Evolutionary conservation across 1,140 invertebrate species (phyloP).

Genomic region (Andrena cerasifolii): DNA sequence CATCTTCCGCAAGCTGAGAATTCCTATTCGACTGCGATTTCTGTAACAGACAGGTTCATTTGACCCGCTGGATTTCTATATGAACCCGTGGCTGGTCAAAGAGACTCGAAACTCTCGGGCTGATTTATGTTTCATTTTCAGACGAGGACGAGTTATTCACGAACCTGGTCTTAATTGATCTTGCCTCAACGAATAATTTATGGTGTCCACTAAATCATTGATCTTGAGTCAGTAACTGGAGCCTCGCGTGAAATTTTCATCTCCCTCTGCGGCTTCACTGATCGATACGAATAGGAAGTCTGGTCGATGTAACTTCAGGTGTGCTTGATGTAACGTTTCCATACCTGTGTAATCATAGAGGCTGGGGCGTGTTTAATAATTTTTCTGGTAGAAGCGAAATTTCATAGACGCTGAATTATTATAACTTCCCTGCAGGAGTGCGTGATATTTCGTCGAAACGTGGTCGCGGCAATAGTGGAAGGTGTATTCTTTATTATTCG

Average conservation of each 20-base stretch:
- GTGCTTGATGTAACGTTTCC: too few relatives aligned
- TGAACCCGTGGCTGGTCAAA: conserved; percentile 7
- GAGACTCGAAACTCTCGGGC: conserved; percentile 21
- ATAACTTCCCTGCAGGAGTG: too few relatives aligned
- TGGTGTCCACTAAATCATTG: not conserved
- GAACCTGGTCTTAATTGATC: not conserved
- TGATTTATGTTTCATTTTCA: conserved; percentile 27
- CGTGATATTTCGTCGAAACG: too few relatives aligned
- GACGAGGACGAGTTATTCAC: not conserved
- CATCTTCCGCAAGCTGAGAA: conserved; percentile 3
- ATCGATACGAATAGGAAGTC: too few relatives aligned
- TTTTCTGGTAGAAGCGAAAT: too few relatives aligned
- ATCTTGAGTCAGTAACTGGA: not conserved
- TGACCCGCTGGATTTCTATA: conserved; percentile 18
- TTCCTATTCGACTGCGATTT: conserved; percentile 31
- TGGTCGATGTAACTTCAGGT: too few relatives aligned
- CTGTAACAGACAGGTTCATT: conserved; percentile 48
- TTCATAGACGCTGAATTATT: too few relatives aligned
- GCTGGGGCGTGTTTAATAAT: too few relatives aligned
- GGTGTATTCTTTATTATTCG: not conserved
- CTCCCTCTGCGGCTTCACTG: too few relatives aligned
- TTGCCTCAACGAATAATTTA: not conserved
- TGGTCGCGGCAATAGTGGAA: not conserved
- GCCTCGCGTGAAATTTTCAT: too few relatives aligned
- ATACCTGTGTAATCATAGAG: too few relatives aligned